Conservation (phyloP, 2,888 invertebrate genomes). For the Noctua fimbriata region DNA sequence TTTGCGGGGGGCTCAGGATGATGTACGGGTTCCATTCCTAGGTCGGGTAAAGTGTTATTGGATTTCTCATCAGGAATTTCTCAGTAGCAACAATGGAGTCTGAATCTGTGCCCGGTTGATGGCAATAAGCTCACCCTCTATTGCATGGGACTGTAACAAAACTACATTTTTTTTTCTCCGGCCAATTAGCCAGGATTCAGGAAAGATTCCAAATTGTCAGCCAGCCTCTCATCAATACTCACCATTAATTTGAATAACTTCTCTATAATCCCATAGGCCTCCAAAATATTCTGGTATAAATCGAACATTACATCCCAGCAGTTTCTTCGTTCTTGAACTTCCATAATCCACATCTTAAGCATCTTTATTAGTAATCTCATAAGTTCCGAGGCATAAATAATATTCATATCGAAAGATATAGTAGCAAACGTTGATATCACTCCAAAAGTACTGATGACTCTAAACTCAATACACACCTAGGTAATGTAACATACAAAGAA, state of each 20-base stretch:
- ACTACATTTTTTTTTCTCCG: no score
- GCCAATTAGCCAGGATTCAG: no score
- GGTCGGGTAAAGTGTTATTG: no score
- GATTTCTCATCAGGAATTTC: no score
- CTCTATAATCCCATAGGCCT: conserved; percentile 19
- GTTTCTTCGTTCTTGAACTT: conserved; percentile 3
- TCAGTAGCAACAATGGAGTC: no score
- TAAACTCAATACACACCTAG: conserved; percentile 1
- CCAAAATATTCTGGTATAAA: conserved; percentile 20
- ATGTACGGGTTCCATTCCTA: no score
- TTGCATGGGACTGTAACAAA: no score
- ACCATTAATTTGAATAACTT: conserved; percentile 29
- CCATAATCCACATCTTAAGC: conserved; percentile 22
- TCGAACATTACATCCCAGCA: conserved; percentile 31
- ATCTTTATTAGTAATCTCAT: conserved; percentile 22
- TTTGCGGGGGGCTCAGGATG: no score
- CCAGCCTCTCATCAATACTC: neutral
- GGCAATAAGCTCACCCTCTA: no score
- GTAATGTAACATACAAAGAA: neutral
- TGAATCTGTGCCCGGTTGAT: no score
- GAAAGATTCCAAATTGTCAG: no score
- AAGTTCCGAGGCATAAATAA: conserved; percentile 27
- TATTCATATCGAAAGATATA: conserved; percentile 32
- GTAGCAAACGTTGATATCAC: neutral
- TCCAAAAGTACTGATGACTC: neutral